Evolutionary conservation across 2,888 invertebrate genomes (phyloP).

Genomic region (Tinea trinotella): DNA sequence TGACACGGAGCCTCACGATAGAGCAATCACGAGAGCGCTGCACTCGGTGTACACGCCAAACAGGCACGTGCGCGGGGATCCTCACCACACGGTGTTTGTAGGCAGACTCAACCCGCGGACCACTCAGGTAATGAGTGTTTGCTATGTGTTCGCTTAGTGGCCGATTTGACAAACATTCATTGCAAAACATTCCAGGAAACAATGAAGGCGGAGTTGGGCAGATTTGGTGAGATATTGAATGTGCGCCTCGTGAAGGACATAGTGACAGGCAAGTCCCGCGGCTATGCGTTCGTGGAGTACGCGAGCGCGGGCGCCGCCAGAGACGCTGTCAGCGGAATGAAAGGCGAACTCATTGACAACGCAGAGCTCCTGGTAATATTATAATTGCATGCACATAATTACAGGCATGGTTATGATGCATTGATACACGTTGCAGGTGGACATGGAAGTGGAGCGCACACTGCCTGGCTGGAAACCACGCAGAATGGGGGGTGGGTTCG

Average conservation of each 20-base stretch:
- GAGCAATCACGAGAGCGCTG: conserved; percentile 80
- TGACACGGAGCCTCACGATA: conserved; percentile 86
- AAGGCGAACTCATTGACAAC: conserved; percentile 76
- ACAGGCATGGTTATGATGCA: no score
- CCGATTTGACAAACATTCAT: background rate
- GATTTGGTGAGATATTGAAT: conserved; percentile 76
- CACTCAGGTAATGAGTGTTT: conserved; percentile 70
- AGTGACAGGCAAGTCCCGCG: conserved; percentile 85
- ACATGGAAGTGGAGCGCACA: conserved; percentile 80
- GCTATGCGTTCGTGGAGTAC: conserved; percentile 91
- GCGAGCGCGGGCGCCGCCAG: conserved; percentile 73
- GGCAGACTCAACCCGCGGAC: conserved; percentile 79
- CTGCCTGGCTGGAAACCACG: conserved; percentile 88
- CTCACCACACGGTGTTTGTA: conserved; percentile 82
- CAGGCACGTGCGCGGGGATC: conserved; percentile 76
- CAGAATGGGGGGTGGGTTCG: conserved; percentile 89
- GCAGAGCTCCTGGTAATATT: conserved; percentile 70
- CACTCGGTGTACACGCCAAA: conserved; percentile 77
- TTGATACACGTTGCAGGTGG: no score
- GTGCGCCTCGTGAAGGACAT: conserved; percentile 82
- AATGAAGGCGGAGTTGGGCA: conserved; percentile 68
- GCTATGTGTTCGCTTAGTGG: background rate
- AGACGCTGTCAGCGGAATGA: conserved; percentile 73
- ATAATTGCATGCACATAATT: background rate
- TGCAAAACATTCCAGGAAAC: conserved; percentile 57